Conservation (phyloP, 2,113 vertebrate genomes). For the Bagarius yarrelli region DNA sequence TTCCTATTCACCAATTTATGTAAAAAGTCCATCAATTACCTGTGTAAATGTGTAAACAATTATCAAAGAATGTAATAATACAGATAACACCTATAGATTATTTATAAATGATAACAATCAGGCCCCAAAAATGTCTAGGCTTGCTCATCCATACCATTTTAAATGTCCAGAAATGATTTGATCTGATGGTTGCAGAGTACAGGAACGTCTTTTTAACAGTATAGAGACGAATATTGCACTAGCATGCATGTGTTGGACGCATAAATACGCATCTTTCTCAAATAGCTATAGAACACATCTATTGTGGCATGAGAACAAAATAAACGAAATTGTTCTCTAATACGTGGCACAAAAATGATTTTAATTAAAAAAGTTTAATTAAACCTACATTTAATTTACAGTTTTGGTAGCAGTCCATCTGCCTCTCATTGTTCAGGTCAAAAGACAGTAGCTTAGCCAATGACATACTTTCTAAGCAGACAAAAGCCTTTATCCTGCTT, state of each 20-base stretch:
- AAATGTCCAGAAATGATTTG: not conserved
- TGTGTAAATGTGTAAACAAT: too few species aligned
- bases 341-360: conserved; percentile 33
- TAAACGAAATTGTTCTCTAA: conserved; percentile 20
- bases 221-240: not conserved
- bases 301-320: not conserved
- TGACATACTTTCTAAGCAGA: not conserved
- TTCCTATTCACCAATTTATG: not conserved
- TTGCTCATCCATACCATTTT: not conserved
- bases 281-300: not conserved
- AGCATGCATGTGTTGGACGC: not conserved
- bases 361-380: too few species aligned
- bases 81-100: not conserved
- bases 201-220: not conserved
- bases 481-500: conserved; percentile 53
- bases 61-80: too few species aligned
- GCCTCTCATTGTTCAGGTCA: conserved; percentile 10
- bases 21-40: too few species aligned
- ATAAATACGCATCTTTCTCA: not conserved
- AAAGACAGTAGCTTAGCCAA: not conserved
- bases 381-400: conserved; percentile 10
- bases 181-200: not conserved
- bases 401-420: not conserved
- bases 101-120: not conserved
- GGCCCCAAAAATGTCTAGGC: not conserved